A percentile compares a stretch with the other conserved stretches of the same genome.
phyloP scores from a whole-genome alignment of 2,113 vertebrate genomes.

The Mola mola region DNA sequence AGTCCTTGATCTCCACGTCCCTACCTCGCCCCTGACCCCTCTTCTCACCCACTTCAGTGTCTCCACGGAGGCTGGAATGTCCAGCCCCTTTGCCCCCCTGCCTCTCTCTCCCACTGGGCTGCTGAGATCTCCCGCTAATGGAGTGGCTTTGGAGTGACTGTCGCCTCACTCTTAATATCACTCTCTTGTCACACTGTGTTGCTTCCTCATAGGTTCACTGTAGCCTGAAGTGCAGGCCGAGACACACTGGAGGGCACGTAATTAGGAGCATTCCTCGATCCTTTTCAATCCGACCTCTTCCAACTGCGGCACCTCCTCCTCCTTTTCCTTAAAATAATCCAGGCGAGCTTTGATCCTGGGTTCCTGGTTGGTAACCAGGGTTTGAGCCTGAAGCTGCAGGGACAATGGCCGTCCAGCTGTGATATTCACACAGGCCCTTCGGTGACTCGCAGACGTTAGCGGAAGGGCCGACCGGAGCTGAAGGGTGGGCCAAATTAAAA shows the following conservation, averaged over 20 bases:
- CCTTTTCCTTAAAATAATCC: constrained; percentile 78
- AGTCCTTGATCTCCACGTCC: constrained; percentile 69
- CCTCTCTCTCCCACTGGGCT: constrained; percentile 37
- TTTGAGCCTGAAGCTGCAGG: constrained; percentile 61
- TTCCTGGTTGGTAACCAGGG: constrained; percentile 68
- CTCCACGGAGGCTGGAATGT: constrained; percentile 59
- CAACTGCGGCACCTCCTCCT: constrained; percentile 64
- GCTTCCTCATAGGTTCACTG: constrained; percentile 75
- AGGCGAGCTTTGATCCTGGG: constrained; percentile 84
- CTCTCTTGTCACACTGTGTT: constrained; percentile 74
- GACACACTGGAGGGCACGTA: constrained; percentile 76
- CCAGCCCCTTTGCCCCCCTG: constrained; percentile 31
- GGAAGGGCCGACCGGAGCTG: constrained; percentile 49
- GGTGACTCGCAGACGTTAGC: constrained; percentile 62
- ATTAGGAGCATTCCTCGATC: constrained; percentile 86
- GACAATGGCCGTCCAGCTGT: constrained; percentile 82
- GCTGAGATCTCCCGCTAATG: constrained; percentile 55
- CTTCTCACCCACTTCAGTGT: constrained; percentile 63
- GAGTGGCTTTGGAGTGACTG: constrained; percentile 61
- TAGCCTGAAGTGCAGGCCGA: constrained; percentile 75
- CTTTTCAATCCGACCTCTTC: constrained; percentile 76
- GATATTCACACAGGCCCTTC: constrained; percentile 74
- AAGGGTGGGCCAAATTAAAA: constrained; percentile 72
- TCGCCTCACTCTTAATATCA: constrained; percentile 76
- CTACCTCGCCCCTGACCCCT: constrained; percentile 52